These are phyloP conservation scores for Tor tambroides DNA, from an alignment of 2,113 vertebrate species.

Conservation along the genomic window DNA sequence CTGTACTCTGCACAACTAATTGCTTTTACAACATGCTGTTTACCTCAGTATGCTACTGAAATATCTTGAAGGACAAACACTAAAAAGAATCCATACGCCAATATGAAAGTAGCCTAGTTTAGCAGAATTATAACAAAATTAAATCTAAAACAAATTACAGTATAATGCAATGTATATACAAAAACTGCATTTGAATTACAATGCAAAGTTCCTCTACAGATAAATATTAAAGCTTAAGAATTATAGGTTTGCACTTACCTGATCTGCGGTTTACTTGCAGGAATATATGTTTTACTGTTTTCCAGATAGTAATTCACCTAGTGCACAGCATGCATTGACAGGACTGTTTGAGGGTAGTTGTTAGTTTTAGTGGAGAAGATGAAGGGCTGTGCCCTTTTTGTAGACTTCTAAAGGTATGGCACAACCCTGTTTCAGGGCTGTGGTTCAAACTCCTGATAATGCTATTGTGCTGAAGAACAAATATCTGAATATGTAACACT, in stretches of 20 bases:
- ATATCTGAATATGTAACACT: not conserved
- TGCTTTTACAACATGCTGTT: not conserved
- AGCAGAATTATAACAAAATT: not conserved
- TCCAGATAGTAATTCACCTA: slow-evolving; percentile 1
- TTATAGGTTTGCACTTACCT: slow-evolving; percentile 24
- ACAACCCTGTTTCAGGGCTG: slow-evolving; percentile 9
- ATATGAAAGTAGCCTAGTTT: not conserved
- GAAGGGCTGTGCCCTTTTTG: slow-evolving; percentile 36
- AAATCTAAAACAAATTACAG: too few relatives aligned
- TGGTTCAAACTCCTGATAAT: not conserved
- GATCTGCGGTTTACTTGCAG: not conserved
- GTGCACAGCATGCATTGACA: not conserved
- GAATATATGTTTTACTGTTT: not conserved
- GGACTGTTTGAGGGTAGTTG: not conserved
- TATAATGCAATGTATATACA: not conserved
- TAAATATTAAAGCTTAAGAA: not conserved
- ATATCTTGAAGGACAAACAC: not conserved
- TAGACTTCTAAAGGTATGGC: not conserved
- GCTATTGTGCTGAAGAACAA: slow-evolving; percentile 16
- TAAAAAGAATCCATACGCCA: not conserved
- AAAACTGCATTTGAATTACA: not conserved
- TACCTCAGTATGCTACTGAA: not conserved
- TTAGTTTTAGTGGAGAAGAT: slow-evolving; percentile 32
- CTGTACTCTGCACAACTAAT: not conserved
- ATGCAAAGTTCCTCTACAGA: not conserved